A percentile compares a stretch with the other conserved stretches of the same genome.
Evolutionary conservation across 1,140 invertebrate species (phyloP).

Genomic region (Neodiprion pinetum): DNA sequence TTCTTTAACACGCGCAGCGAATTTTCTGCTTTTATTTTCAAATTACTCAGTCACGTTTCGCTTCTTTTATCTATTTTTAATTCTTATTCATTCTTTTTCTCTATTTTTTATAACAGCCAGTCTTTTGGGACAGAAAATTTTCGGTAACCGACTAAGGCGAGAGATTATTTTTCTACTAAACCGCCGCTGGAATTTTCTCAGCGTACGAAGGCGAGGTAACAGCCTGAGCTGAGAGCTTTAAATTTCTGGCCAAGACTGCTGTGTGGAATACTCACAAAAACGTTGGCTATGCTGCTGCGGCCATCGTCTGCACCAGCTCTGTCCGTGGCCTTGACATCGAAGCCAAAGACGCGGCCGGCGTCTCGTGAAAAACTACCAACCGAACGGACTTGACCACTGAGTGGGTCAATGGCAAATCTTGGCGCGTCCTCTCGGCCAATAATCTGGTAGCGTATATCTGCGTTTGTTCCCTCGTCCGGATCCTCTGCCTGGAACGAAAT

Average conservation of each 20-base stretch:
- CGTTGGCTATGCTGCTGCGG: conserved; percentile 80
- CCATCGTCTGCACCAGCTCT: conserved; percentile 78
- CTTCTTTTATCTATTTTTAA: background rate
- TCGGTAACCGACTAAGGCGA: background rate
- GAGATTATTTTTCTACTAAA: background rate
- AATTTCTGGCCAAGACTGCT: background rate
- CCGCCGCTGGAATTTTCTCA: background rate
- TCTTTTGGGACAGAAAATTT: background rate
- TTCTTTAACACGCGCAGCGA: too few relatives aligned
- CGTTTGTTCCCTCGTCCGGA: conserved; percentile 76
- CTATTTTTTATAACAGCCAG: background rate
- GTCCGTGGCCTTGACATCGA: conserved; percentile 89
- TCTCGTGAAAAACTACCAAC: conserved; percentile 71
- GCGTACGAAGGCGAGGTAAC: too few relatives aligned
- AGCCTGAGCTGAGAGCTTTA: conserved; percentile 9
- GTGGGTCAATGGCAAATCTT: conserved; percentile 78
- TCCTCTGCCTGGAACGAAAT: conserved; percentile 69
- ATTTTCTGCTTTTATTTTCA: background rate
- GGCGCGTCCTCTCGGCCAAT: conserved; percentile 69
- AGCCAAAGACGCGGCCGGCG: conserved; percentile 78
- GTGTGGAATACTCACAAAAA: conserved; percentile 73
- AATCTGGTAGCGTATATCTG: conserved; percentile 81
- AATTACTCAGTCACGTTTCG: too few relatives aligned
- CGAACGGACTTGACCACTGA: conserved; percentile 76
- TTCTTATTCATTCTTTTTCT: background rate